Conservation (phyloP, 64 coral and sea anemone genomes). For the Montipora cactus region DNA sequence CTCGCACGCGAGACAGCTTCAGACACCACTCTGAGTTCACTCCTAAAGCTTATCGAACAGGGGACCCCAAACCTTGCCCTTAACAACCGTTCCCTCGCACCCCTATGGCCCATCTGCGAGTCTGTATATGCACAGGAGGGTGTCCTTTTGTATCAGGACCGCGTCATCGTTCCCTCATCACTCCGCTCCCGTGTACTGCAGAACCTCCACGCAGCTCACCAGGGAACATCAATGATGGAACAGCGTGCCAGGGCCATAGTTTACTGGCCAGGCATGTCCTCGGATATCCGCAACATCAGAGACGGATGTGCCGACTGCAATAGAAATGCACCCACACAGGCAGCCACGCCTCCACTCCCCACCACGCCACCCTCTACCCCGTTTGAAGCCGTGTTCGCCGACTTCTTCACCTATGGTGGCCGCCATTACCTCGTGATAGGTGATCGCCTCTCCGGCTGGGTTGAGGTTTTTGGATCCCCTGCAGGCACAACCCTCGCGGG, state of each 20-base stretch:
- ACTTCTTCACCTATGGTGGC: no score
- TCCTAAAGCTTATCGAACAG: constrained; percentile 24
- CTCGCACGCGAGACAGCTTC: constrained; percentile 27
- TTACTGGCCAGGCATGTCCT: constrained; percentile 44
- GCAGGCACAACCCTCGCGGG: no score
- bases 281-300: constrained; percentile 31
- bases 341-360: background rate
- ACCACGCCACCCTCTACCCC: background rate
- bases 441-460: no score
- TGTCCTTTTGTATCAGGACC: background rate
- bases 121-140: background rate
- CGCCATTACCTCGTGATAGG: no score
- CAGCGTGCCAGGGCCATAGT: constrained; percentile 45
- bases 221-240: constrained; percentile 56
- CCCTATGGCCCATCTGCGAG: background rate
- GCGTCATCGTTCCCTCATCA: background rate
- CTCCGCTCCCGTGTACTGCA: background rate
- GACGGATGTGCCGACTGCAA: constrained; percentile 46
- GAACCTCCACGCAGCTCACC: constrained; percentile 42
- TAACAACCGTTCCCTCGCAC: background rate
- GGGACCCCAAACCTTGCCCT: background rate
- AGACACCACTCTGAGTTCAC: constrained; percentile 28
- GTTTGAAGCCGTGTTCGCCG: no score
- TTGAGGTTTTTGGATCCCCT: no score
- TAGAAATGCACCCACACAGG: constrained; percentile 38